phyloP scores from a whole-genome alignment of 2,888 invertebrate genomes.

The Watsonalla cultraria region DNA sequence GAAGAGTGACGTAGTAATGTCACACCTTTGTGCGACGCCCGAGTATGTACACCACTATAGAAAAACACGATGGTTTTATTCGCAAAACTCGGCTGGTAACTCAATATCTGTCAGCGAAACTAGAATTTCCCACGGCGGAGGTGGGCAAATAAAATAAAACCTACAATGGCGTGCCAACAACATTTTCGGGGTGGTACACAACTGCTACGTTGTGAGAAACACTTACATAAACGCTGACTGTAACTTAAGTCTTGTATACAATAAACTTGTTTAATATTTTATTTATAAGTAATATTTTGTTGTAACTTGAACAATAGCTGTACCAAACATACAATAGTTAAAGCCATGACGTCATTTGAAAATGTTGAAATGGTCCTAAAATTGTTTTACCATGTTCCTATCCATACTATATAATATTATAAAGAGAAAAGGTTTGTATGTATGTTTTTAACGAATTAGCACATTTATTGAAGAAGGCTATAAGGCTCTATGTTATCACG shows the following conservation, averaged over 20 bases:
- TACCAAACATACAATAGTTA: no score
- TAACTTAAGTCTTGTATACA: not conserved
- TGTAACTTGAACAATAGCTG: no score
- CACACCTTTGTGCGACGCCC: slow-evolving; percentile 9
- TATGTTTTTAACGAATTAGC: no score
- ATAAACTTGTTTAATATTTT: not conserved
- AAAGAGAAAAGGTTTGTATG: no score
- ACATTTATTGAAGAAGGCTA: no score
- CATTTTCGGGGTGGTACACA: slow-evolving; percentile 36
- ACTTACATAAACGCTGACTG: not conserved
- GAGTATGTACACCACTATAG: slow-evolving; percentile 13
- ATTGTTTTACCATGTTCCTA: no score
- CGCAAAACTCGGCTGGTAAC: slow-evolving; percentile 54
- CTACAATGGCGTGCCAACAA: slow-evolving; percentile 32
- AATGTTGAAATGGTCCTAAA: no score
- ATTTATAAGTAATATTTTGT: no score
- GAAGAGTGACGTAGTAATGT: slow-evolving; percentile 15
- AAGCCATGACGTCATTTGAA: no score
- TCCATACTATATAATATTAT: no score
- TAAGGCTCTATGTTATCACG: no score
- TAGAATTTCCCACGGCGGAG: slow-evolving; percentile 56
- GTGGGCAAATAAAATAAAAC: slow-evolving; percentile 58
- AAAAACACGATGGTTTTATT: slow-evolving; percentile 53
- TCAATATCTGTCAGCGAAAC: slow-evolving; percentile 65
- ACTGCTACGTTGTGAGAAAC: slow-evolving; percentile 3